Base-by-base conservation (phyloP, 1,140 invertebrate genomes). In the Apocrypta bakeri region DNA sequence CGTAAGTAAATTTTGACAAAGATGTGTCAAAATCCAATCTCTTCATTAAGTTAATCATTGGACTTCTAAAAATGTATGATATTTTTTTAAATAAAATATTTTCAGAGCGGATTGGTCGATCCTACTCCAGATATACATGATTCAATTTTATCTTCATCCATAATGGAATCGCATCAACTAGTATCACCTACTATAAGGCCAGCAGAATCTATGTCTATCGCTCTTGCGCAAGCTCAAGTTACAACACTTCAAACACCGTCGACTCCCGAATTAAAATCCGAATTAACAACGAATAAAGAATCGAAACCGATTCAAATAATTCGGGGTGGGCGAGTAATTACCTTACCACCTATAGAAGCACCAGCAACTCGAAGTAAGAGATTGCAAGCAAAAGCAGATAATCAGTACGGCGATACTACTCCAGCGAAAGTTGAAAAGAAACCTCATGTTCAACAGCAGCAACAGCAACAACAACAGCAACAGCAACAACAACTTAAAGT, bases 331-430 rank as follows among this genome's bases (percentile, higher is more conserved):
- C 92, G 95, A 63, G 92, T 96, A 25, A 95, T 96, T 74, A 95
- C 95, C 8, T 89, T 97, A 80, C 96, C 96, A 24, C 96, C 96
- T 1, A 96, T 96, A 64, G 96, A 96, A 91, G 94, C 95, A 33
- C 96, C 95, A n/a, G 94, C 95, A 12, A 96, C 95, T 1, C 89
- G 95, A 74, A 93, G 93, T 84, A 93, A 92, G 85, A 81, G 90
- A 63, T 88, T 92, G 9, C 92, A 92, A 79, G 85, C 87, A 0
- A 92, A 90, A 83, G 84, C 83, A 40, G 90, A 89, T 33, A 80
- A 73, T 73, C 29, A 75, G 40, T 7, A 82, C 31, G 74, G 79
- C 21, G 84, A 79, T 73, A 40, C 42, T 72, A 69, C 86, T 31
- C 11, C 79, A 56, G 77, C 78, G 14, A 85, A 79, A 79, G 56